Evolutionary conservation across 2,888 invertebrate species (phyloP).

Genomic region (Acleris cristana): DNA sequence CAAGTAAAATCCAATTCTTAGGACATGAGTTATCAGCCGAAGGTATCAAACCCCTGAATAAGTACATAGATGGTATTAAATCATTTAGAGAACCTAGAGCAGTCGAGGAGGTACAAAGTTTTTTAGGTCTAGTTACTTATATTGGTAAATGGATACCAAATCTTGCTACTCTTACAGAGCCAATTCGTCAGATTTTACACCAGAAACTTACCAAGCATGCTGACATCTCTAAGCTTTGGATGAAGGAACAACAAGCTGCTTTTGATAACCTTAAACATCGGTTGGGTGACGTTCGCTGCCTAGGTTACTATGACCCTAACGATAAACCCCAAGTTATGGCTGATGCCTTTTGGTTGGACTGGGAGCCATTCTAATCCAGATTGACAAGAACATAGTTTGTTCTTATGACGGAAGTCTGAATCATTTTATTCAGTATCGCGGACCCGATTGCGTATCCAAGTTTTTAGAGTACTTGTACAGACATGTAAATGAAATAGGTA

Average conservation of each 20-base stretch:
- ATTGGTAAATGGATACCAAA: neutral
- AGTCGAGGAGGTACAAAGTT: neutral
- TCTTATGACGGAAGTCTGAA: too few relatives aligned
- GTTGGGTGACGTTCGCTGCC: neutral
- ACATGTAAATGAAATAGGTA: too few relatives aligned
- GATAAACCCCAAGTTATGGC: slow-evolving; percentile 32
- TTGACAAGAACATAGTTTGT: too few relatives aligned
- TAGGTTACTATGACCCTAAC: slow-evolving; percentile 16
- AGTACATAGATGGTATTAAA: slow-evolving; percentile 2
- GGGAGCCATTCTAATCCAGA: slow-evolving; percentile 34
- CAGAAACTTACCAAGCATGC: neutral
- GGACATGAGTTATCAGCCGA: slow-evolving; percentile 6
- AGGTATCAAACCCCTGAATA: slow-evolving; percentile 1
- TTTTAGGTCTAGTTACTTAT: neutral
- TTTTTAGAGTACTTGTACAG: too few relatives aligned
- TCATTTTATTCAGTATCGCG: too few relatives aligned
- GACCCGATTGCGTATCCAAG: too few relatives aligned
- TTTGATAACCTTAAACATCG: neutral
- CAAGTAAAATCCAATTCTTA: neutral
- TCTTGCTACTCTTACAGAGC: neutral
- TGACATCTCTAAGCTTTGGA: neutral
- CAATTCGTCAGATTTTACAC: neutral
- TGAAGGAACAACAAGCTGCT: neutral
- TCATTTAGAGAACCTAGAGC: slow-evolving; percentile 3
- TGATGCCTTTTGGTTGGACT: slow-evolving; percentile 32